phyloP scores from a whole-genome alignment of 1,140 invertebrate species.

The Drosophila sp. region DNA sequence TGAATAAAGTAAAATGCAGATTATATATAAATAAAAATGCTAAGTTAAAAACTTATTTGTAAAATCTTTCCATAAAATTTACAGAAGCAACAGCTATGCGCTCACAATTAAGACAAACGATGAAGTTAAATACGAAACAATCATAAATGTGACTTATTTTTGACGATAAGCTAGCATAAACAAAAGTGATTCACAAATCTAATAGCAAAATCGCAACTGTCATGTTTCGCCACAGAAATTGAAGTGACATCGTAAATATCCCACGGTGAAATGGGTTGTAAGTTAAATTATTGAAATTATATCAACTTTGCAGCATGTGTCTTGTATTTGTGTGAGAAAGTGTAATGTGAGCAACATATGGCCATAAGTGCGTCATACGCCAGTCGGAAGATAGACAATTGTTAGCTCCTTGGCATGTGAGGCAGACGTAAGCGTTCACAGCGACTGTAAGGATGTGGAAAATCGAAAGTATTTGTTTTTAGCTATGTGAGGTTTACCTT shows the following conservation, averaged over 20 bases:
- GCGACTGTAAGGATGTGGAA: slow-evolving; percentile 47
- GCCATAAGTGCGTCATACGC: slow-evolving; percentile 57
- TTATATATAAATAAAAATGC: no score
- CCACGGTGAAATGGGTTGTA: no score
- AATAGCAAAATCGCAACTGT: slow-evolving; percentile 23
- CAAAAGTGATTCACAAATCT: slow-evolving; percentile 1
- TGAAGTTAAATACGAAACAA: background rate
- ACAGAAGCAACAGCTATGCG: no score
- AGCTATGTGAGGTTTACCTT: slow-evolving; percentile 58
- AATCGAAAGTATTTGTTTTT: slow-evolving; percentile 13
- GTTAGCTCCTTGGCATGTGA: slow-evolving; percentile 16
- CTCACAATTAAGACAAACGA: no score
- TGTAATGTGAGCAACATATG: slow-evolving; percentile 56
- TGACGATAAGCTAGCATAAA: background rate
- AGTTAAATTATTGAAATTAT: slow-evolving; percentile 70
- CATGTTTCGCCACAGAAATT: background rate
- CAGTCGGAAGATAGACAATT: background rate
- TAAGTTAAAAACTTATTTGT: no score
- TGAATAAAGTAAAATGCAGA: no score
- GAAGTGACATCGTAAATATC: slow-evolving; percentile 10
- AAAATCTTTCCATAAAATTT: no score
- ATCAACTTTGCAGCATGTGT: slow-evolving; percentile 20
- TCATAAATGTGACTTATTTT: background rate
- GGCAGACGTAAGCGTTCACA: slow-evolving; percentile 58
- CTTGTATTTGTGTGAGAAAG: slow-evolving; percentile 21